Percentiles rank a stretch among this genome's conserved stretches.
phyloP scores from a whole-genome alignment of 2,888 invertebrate genomes.

The Polia nebulosa region DNA sequence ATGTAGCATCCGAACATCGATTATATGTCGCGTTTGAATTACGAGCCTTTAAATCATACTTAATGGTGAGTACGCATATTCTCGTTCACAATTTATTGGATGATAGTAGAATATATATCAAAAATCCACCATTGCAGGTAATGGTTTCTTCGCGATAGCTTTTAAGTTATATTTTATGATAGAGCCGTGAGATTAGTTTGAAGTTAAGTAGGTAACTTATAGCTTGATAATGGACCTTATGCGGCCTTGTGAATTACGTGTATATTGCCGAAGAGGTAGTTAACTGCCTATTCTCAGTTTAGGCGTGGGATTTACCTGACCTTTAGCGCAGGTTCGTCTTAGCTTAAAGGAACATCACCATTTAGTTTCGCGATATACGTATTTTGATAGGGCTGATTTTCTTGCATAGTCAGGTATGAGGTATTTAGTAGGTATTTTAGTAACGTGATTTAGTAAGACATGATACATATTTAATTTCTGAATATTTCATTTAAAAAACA shows the following conservation, averaged over 20 bases:
- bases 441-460: background rate
- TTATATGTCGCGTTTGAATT: conserved; percentile 82
- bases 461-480: too few species aligned
- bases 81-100: conserved; percentile 83
- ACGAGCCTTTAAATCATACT: conserved; percentile 86
- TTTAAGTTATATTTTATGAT: conserved; percentile 67
- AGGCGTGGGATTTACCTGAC: conserved; percentile 21
- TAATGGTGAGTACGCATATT: conserved; percentile 88
- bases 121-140: conserved; percentile 76
- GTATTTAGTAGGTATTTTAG: background rate
- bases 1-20: conserved; percentile 79
- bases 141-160: conserved; percentile 71
- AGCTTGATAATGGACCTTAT: conserved; percentile 38
- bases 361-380: background rate
- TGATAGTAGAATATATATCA: conserved; percentile 82
- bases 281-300: conserved; percentile 40
- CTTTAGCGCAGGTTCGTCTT: background rate
- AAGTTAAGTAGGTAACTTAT: conserved; percentile 57
- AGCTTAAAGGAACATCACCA: conserved; percentile 12
- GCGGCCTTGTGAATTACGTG: conserved; percentile 36
- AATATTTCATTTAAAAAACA: too few species aligned
- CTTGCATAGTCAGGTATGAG: background rate
- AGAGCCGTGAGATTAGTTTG: conserved; percentile 52
- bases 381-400: background rate
- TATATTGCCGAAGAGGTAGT: conserved; percentile 41